Percentiles rank a stretch among this genome's conserved stretches.
Conservation (phyloP, 2,888 invertebrate genomes). For the Protodeltote pygarga region DNA sequence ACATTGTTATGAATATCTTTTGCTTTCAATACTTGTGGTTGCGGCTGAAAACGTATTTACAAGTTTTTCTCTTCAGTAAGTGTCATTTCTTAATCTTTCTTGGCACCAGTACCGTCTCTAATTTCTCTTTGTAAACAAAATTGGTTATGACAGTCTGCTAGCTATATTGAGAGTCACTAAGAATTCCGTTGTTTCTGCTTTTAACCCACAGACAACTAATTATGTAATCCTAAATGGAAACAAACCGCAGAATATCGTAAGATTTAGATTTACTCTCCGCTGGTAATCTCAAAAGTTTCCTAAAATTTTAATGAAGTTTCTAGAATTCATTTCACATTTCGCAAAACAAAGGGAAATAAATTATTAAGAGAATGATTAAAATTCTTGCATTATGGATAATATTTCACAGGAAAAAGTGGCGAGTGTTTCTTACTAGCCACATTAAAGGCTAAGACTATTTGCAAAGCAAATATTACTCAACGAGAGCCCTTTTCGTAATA, state of each 20-base stretch:
- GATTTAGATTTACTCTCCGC: conserved; percentile 22
- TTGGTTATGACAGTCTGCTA: conserved; percentile 65
- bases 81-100: conserved; percentile 11
- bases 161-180: conserved; percentile 53
- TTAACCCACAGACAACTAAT: conserved; percentile 51
- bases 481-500: conserved; percentile 40
- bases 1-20: conserved; percentile 37
- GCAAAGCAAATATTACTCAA: conserved; percentile 43
- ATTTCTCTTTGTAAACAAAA: conserved; percentile 26
- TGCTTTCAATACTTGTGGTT: conserved; percentile 44
- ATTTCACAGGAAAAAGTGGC: conserved; percentile 29
- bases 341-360: conserved; percentile 14
- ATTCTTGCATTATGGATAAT: conserved; percentile 27
- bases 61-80: conserved; percentile 10
- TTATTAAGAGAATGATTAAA: conserved; percentile 12
- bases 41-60: conserved; percentile 21
- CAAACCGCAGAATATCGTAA: conserved; percentile 35
- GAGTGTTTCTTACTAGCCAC: conserved; percentile 25
- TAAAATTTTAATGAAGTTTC: conserved; percentile 22
- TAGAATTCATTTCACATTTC: conserved; percentile 9
- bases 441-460: conserved; percentile 27
- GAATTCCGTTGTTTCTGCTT: conserved; percentile 56
- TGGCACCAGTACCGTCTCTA: conserved; percentile 7
- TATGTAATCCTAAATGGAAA: conserved; percentile 49
- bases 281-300: conserved; percentile 26